phyloP scores from a whole-genome alignment of 2,113 vertebrate species.

The Pteronura brasiliensis region DNA sequence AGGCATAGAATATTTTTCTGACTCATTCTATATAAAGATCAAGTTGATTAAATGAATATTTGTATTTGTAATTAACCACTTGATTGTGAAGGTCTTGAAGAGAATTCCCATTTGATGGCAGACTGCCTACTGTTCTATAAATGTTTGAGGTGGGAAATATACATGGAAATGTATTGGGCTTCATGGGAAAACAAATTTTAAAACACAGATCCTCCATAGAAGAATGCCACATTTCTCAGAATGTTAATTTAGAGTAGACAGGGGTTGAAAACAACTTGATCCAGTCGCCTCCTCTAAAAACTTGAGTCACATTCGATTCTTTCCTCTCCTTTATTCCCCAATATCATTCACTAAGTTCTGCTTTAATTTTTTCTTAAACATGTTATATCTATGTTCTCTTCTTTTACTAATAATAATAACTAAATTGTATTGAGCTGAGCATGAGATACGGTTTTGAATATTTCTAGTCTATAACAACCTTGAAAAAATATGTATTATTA shows the following conservation, averaged over 20 bases:
- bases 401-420: not conserved
- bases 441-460: not conserved
- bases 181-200: not conserved
- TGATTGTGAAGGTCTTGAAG: not conserved
- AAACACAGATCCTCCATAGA: not conserved
- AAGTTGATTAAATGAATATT: not conserved
- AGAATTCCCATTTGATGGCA: not conserved
- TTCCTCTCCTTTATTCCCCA: not conserved
- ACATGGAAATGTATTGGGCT: not conserved
- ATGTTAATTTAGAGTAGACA: not conserved
- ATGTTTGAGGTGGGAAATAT: not conserved
- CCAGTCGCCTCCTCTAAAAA: not conserved
- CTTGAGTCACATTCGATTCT: not conserved
- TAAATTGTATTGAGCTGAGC: not conserved
- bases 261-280: not conserved
- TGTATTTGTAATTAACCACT: not conserved
- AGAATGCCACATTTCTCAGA: not conserved
- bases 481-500: not conserved
- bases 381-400: not conserved
- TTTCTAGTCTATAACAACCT: not conserved
- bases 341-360: not conserved
- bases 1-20: not conserved
- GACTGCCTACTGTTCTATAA: not conserved
- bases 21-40: conserved; percentile 1
- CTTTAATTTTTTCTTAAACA: conserved; percentile 24